Percentiles rank a stretch among this genome's conserved stretches.
phyloP scores from a whole-genome alignment of 2,888 invertebrate species.

The Athetis lepigone region DNA sequence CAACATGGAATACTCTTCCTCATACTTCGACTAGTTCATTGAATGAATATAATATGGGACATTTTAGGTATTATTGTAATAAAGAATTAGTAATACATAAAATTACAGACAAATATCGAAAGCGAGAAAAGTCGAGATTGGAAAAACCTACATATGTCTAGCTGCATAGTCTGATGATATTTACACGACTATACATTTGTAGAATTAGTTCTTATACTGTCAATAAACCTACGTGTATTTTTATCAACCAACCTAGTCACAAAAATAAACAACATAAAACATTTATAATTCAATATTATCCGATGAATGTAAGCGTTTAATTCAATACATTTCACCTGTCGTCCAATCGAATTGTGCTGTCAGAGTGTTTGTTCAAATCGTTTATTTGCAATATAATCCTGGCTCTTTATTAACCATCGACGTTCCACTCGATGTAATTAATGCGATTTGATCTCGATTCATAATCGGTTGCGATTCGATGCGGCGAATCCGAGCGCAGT shows the following conservation, averaged over 20 bases:
- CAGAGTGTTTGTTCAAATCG: constrained; percentile 54
- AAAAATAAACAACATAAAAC: constrained; percentile 38
- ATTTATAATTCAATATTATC: constrained; percentile 42
- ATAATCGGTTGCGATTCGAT: constrained; percentile 54
- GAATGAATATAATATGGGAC: neutral
- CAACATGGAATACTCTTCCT: neutral
- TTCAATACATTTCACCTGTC: constrained; percentile 62
- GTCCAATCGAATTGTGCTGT: constrained; percentile 57
- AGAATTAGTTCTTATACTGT: no score
- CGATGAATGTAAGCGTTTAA: constrained; percentile 52
- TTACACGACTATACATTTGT: no score
- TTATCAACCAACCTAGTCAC: constrained; percentile 12
- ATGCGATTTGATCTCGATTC: constrained; percentile 65
- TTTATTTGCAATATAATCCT: constrained; percentile 58
- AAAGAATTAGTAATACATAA: no score
- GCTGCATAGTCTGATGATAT: no score
- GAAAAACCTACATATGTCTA: no score
- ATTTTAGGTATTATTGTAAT: neutral
- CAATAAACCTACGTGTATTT: neutral
- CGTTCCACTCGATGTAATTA: constrained; percentile 64
- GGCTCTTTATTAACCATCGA: constrained; percentile 59
- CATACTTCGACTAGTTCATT: neutral
- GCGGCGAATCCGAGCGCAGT: constrained; percentile 30
- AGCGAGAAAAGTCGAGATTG: no score
- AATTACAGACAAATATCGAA: no score